A percentile compares a stretch with the other conserved stretches of the same genome.
Evolutionary conservation across 92 coral and sea anemone genomes (phyloP).

Genomic region (Zoanthus solanderi): DNA sequence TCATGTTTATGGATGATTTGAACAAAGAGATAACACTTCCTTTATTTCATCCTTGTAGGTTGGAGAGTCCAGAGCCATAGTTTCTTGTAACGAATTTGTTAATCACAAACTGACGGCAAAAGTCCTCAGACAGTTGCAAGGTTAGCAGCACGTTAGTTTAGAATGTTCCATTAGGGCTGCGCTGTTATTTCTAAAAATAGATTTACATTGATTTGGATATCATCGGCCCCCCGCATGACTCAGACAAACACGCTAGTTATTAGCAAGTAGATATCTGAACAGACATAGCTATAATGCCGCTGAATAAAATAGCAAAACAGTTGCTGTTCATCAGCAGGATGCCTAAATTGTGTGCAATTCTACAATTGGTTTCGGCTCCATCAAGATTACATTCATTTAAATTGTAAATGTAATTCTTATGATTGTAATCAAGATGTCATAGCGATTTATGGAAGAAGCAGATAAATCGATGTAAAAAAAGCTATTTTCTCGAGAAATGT

Average conservation of each 20-base stretch:
- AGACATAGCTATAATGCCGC: too few species aligned
- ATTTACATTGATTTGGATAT: not conserved
- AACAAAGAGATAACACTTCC: not conserved
- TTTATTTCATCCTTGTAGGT: constrained; percentile 52
- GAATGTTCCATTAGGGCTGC: too few species aligned
- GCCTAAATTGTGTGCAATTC: too few species aligned
- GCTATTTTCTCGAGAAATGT: not conserved
- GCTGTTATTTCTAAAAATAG: too few species aligned
- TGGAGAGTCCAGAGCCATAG: constrained; percentile 74
- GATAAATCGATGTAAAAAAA: not conserved
- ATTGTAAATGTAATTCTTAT: too few species aligned
- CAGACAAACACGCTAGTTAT: not conserved
- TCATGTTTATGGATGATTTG: not conserved
- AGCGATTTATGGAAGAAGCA: too few species aligned
- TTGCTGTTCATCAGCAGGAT: too few species aligned
- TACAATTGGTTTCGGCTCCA: too few species aligned
- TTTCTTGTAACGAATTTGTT: constrained; percentile 85
- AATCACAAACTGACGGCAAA: constrained; percentile 95
- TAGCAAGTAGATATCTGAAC: too few species aligned
- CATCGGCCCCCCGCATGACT: constrained; percentile 22
- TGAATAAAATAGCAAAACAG: not conserved
- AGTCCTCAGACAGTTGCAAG: constrained; percentile 92
- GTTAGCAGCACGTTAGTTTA: constrained; percentile 44
- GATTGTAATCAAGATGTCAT: not conserved
- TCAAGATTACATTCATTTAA: too few species aligned